Evolutionary conservation across 2,113 vertebrate species (phyloP), one percentile per base, ranked within the genome.

Genomic region (Tragelaphus scriptus): DNA sequence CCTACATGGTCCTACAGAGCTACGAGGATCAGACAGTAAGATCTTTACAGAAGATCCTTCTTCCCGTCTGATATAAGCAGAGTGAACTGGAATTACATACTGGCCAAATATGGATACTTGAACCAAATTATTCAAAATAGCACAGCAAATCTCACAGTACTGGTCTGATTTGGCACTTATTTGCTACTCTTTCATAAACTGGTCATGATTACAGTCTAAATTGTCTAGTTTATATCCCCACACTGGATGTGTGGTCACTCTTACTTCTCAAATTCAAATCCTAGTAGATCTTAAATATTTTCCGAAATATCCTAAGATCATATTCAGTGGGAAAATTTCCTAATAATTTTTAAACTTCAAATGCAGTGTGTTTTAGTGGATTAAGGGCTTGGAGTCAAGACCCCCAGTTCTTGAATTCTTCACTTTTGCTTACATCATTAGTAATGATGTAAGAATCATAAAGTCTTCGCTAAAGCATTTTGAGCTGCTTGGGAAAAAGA

Each of bases 41-140:
- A 97, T 99, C 86, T 98, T 97, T 71, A 98, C 98, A 0, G 99
- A 99, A 89, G 99, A 97, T 97, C 99, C 94, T 98, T 99, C 97
- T 98, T 99, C 98, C 98, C 97, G 51, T 97, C 97, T 98, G 98
- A 98, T 94, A 96, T 98, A 96, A 99, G 89, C 88, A 94, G 91
- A 63, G 23, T 97, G 1, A 98, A 94, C 0, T 59, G 15, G 55
- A 99, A 94, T 97, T 98, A 93, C 81, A 49, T 90, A 53, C 97
- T 80, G 0, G 95, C 56, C 96, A 89, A 92, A 97, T 98, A n/a
- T 28, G 11, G 36, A 21, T 92, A 85, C 68, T 90, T 95, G 71
- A 0, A 98, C 97, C 56, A 98, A 84, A 90, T 88, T 84, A 32
- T 55, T 44, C 47, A 85, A 61, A 88, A 63, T 7, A 61, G n/a